phyloP scores from a whole-genome alignment of 53 echinoderm and acorn worm genomes.

The Hippasteria phrygiana region DNA sequence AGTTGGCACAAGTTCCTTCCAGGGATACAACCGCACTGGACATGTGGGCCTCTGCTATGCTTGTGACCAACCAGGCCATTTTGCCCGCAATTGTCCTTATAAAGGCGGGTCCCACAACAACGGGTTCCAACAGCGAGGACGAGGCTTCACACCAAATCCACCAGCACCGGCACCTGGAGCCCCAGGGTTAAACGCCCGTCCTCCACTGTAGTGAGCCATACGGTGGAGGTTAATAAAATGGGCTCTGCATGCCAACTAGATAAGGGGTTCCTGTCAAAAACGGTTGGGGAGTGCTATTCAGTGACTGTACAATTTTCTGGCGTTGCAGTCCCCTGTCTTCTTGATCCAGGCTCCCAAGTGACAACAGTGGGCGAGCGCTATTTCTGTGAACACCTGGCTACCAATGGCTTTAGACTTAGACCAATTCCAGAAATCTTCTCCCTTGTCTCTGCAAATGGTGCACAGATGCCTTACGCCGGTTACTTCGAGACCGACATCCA shows the following conservation, averaged over 20 bases:
- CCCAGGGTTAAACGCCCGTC: not conserved
- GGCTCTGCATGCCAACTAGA: not conserved
- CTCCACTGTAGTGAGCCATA: constrained; percentile 20
- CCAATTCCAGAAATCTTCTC: constrained; percentile 20
- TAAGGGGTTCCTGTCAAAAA: constrained; percentile 4
- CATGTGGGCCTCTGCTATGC: no score
- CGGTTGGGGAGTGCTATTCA: constrained; percentile 48
- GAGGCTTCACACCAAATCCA: no score
- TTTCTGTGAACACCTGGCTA: constrained; percentile 5
- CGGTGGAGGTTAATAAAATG: not conserved
- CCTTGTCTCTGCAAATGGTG: constrained; percentile 49
- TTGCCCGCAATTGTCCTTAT: no score
- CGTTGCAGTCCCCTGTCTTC: constrained; percentile 22
- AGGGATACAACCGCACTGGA: no score
- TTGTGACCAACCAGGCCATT: no score
- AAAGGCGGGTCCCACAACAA: no score
- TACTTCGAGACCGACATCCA: constrained; percentile 35
- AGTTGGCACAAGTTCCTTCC: no score
- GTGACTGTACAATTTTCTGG: constrained; percentile 31
- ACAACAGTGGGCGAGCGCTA: constrained; percentile 27
- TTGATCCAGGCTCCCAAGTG: constrained; percentile 65
- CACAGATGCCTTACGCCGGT: constrained; percentile 31
- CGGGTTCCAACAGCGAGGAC: not conserved
- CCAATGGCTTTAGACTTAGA: constrained; percentile 19
- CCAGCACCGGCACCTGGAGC: not conserved